phyloP scores from a whole-genome alignment of 1,140 invertebrate genomes.

The Battus philenor region DNA sequence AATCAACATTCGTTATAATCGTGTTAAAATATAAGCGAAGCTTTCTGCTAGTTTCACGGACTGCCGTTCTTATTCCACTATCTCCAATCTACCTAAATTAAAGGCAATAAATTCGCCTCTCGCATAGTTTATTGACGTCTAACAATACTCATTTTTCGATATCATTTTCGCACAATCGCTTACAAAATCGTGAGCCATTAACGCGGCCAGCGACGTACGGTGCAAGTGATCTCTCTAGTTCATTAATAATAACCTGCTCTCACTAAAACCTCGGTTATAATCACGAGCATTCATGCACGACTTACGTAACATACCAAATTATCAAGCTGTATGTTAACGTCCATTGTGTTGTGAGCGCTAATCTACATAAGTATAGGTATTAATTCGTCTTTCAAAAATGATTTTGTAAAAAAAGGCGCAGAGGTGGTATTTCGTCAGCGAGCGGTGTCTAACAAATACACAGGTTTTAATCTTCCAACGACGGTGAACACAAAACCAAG shows the following conservation, averaged over 20 bases:
- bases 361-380: slow-evolving; percentile 74
- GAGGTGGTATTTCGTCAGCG: slow-evolving; percentile 55
- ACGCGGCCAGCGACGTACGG: slow-evolving; percentile 24
- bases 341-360: slow-evolving; percentile 63
- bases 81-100: slow-evolving; percentile 45
- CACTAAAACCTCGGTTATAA: slow-evolving; percentile 52
- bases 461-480: slow-evolving; percentile 38
- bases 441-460: slow-evolving; percentile 32
- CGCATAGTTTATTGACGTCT: slow-evolving; percentile 36
- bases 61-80: slow-evolving; percentile 24
- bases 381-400: slow-evolving; percentile 71
- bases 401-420: slow-evolving; percentile 57
- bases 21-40: slow-evolving; percentile 6
- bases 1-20: background rate
- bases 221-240: slow-evolving; percentile 21
- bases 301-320: slow-evolving; percentile 68
- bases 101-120: slow-evolving; percentile 52
- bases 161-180: slow-evolving; percentile 45
- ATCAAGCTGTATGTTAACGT: slow-evolving; percentile 61
- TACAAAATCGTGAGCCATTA: slow-evolving; percentile 30
- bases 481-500: slow-evolving; percentile 41
- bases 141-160: slow-evolving; percentile 49
- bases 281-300: slow-evolving; percentile 59
- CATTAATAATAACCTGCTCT: slow-evolving; percentile 68
- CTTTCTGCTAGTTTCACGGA: slow-evolving; percentile 12